Evolutionary conservation across 2,797 vertebrate species (phyloP).

Genomic region (Zalophus californianus): DNA sequence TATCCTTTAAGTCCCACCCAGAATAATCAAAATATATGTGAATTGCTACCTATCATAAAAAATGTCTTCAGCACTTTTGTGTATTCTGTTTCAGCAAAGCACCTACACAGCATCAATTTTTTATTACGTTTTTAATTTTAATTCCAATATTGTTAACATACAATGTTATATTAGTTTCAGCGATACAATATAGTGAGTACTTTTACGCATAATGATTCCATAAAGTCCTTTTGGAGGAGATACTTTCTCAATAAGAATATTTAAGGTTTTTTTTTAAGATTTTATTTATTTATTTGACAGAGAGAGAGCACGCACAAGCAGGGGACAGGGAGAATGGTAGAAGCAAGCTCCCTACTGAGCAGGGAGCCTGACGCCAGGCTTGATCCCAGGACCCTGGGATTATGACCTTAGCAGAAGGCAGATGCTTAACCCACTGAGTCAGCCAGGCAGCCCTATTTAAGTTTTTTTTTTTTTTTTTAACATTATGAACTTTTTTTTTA

Average conservation of each 20-base stretch:
- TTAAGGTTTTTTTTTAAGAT: not conserved
- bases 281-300: not conserved
- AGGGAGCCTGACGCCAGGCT: not conserved
- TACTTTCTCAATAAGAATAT: not conserved
- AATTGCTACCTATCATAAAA: slow-evolving; percentile 10
- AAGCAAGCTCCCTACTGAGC: not conserved
- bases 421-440: not conserved
- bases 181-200: not conserved
- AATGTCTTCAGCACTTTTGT: not conserved
- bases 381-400: not conserved
- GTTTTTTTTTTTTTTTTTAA: not conserved
- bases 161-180: not conserved
- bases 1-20: not conserved
- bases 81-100: not conserved
- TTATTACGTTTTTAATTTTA: not conserved
- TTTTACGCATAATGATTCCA: not conserved
- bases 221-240: not conserved
- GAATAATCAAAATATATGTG: not conserved
- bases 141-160: not conserved
- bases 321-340: not conserved
- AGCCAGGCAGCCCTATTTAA: not conserved
- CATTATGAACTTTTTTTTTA: not conserved
- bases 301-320: not conserved
- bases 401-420: not conserved
- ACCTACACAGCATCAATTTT: not conserved